phyloP scores from a whole-genome alignment of 53 echinoderm and acorn worm genomes.

The Paelopatides confundens region DNA sequence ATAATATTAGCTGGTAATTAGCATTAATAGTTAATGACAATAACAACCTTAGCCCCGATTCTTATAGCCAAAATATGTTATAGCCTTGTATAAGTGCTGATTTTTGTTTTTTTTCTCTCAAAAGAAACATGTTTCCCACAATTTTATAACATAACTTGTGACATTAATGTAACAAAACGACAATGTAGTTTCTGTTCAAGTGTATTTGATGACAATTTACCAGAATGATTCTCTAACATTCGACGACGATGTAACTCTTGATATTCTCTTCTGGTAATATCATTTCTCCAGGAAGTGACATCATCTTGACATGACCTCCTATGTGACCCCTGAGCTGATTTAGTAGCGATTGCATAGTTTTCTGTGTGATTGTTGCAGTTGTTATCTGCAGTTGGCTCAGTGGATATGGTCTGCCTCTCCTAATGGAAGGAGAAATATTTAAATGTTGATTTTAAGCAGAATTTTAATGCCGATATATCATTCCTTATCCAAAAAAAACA shows the following conservation, averaged over 20 bases:
- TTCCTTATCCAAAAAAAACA: no score
- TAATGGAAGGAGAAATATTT: background rate
- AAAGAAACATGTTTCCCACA: no score
- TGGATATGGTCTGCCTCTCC: background rate
- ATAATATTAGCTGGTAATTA: no score
- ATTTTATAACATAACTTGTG: background rate
- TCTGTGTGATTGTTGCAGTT: background rate
- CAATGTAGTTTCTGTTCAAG: no score
- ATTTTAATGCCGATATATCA: no score
- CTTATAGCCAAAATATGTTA: no score
- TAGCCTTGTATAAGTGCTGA: no score
- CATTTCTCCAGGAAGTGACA: conserved; percentile 9
- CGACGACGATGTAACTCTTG: conserved; percentile 3
- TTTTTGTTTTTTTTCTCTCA: no score
- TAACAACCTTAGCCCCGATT: no score
- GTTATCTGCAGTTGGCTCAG: background rate
- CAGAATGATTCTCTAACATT: background rate
- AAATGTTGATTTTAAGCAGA: no score
- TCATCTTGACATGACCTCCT: background rate
- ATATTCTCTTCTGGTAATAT: conserved; percentile 12
- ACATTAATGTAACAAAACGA: background rate
- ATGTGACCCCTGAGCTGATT: background rate
- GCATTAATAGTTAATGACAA: no score
- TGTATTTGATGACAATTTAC: background rate
- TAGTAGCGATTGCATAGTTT: background rate